Conservation (phyloP, 2,113 vertebrate genomes). For the Haemorhous mexicanus region DNA sequence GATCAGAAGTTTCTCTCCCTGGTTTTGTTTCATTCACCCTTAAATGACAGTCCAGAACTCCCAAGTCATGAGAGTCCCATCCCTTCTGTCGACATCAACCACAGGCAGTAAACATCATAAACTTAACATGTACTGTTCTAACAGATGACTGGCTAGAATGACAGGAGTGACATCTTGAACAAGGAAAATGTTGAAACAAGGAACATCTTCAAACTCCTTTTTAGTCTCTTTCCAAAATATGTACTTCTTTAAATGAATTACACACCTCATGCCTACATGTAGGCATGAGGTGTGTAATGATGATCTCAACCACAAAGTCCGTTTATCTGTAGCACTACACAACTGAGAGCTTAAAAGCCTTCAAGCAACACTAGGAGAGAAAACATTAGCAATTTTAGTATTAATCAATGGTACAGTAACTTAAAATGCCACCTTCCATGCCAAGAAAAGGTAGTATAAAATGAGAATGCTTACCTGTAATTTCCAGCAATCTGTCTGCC, state of each 20-base stretch:
- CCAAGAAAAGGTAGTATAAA: not conserved
- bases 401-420: not conserved
- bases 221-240: not conserved
- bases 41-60: not conserved
- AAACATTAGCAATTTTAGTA: not conserved
- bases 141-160: not conserved
- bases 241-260: not conserved
- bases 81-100: not conserved
- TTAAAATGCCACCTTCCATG: not conserved
- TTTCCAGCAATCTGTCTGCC: conserved; percentile 91
- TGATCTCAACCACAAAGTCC: not conserved
- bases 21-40: not conserved
- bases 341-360: not conserved
- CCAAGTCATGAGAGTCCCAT: not conserved
- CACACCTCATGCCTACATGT: accelerated
- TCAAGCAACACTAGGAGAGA: not conserved
- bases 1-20: not conserved
- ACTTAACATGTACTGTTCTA: not conserved
- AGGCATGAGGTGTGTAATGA: no score
- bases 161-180: not conserved
- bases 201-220: not conserved
- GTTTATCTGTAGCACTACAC: not conserved
- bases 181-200: not conserved
- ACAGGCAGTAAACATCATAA: not conserved
- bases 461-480: conserved; percentile 80